These are phyloP conservation scores for Ciconia stormi DNA, from an alignment of 2,113 vertebrate species.

Conservation along the genomic window DNA sequence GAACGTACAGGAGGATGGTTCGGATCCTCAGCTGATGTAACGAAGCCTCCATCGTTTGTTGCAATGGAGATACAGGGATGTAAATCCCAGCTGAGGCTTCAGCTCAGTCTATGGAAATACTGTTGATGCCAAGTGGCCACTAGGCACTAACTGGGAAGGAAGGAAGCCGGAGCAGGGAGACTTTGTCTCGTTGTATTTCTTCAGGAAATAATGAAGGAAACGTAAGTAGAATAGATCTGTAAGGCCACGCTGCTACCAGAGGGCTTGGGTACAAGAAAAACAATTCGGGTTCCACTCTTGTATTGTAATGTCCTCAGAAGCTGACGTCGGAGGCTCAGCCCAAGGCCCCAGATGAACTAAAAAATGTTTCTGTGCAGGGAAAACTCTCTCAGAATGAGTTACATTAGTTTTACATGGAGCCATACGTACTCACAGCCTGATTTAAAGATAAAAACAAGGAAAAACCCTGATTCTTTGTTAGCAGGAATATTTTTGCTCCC, in stretches of 20 bases:
- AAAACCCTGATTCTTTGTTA: neutral
- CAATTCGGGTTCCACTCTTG: neutral
- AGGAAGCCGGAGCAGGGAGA: neutral
- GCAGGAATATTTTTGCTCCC: neutral
- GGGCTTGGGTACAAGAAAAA: neutral
- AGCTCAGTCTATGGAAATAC: neutral
- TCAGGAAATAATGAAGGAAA: neutral
- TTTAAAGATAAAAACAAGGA: neutral
- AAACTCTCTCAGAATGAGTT: neutral
- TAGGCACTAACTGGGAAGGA: neutral
- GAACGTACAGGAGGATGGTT: neutral
- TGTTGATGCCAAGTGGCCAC: neutral
- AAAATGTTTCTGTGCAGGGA: neutral
- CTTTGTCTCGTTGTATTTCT: neutral
- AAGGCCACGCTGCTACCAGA: neutral
- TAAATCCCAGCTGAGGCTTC: neutral
- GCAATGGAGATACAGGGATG: neutral
- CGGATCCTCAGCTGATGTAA: neutral
- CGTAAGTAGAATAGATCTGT: neutral
- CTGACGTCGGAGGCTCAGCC: neutral
- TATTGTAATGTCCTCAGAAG: neutral
- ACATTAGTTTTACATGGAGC: neutral
- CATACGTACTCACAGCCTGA: rapidly evolving
- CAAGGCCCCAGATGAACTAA: neutral
- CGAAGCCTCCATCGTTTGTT: neutral